These are phyloP conservation scores for Nomia melanderi DNA, from an alignment of 1,140 invertebrate genomes.

Conservation along the genomic window DNA sequence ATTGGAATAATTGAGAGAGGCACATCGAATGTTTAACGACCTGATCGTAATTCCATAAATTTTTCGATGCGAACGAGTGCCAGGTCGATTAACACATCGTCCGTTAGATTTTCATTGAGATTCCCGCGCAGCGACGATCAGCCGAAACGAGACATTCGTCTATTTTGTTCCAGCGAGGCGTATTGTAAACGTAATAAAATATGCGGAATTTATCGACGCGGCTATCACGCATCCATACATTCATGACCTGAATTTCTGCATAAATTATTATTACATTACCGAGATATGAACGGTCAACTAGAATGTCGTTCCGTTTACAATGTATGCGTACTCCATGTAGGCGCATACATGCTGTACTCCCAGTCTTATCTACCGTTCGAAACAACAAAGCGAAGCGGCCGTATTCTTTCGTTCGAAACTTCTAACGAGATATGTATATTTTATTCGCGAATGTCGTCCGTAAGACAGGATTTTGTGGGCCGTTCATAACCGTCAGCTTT, in stretches of 20 bases:
- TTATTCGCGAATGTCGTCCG: too few relatives aligned
- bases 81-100: constrained; percentile 23
- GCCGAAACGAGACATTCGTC: constrained; percentile 54
- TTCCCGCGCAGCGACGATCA: constrained; percentile 67
- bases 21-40: not conserved
- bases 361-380: constrained; percentile 23
- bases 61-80: constrained; percentile 41
- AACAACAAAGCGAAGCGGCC: not conserved
- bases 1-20: not conserved
- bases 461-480: too few relatives aligned
- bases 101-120: constrained; percentile 56
- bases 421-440: too few relatives aligned
- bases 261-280: constrained; percentile 67
- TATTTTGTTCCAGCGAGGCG: constrained; percentile 45
- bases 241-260: constrained; percentile 52
- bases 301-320: constrained; percentile 13
- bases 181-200: constrained; percentile 70
- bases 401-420: too few relatives aligned
- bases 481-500: too few relatives aligned
- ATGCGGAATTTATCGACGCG: constrained; percentile 70
- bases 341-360: too few relatives aligned
- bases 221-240: constrained; percentile 43
- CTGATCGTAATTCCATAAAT: not conserved
- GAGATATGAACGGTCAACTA: constrained; percentile 26
- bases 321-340: too few relatives aligned